These are phyloP conservation scores for Melanerpes aurifrons DNA, from an alignment of 2,113 vertebrate genomes.

Conservation along the genomic window DNA sequence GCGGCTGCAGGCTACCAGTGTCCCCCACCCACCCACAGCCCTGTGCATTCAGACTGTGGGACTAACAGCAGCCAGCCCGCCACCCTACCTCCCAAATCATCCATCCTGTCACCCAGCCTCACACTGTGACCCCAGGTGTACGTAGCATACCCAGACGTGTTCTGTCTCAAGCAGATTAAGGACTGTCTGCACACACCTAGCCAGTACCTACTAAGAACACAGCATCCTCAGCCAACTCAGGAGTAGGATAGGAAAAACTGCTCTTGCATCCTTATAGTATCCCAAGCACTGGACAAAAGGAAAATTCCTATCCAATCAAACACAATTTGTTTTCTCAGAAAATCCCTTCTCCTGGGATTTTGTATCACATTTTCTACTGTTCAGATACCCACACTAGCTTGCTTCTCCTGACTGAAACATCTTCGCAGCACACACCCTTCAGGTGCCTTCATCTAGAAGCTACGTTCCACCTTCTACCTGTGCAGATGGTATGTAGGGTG, in stretches of 20 bases:
- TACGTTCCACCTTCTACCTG: conserved; percentile 56
- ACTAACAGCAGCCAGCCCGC: conserved; percentile 68
- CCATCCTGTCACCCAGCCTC: conserved; percentile 24
- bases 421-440: conserved; percentile 3
- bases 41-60: conserved; percentile 83
- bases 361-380: conserved; percentile 6
- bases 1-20: conserved; percentile 54
- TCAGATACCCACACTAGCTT: conserved; percentile 34
- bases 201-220: not conserved
- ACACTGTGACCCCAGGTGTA: conserved; percentile 2
- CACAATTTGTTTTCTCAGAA: conserved; percentile 6
- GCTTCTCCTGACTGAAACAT: conserved; percentile 9
- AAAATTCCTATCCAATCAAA: not conserved
- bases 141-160: not conserved
- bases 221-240: not conserved
- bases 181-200: not conserved
- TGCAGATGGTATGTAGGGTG: not conserved
- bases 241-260: not conserved
- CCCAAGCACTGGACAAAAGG: not conserved
- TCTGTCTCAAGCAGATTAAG: conserved; percentile 12
- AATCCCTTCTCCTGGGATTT: not conserved
- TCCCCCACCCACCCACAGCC: conserved; percentile 63
- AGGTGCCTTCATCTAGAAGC: conserved; percentile 46
- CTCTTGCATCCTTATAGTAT: not conserved
- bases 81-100: conserved; percentile 29